phyloP scores from a whole-genome alignment of 2,113 vertebrate genomes.

The Rostratula benghalensis region DNA sequence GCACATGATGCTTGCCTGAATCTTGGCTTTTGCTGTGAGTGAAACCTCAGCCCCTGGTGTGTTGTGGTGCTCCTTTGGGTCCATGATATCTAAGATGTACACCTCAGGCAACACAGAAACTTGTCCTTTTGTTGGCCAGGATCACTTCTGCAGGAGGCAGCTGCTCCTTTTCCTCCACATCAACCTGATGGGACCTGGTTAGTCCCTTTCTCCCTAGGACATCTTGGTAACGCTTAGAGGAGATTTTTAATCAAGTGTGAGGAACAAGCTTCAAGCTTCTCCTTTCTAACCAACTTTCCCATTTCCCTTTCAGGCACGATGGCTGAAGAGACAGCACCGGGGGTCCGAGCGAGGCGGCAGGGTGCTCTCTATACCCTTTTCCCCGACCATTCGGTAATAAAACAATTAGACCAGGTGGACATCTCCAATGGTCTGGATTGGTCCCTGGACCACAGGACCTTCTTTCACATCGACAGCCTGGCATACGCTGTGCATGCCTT shows the following conservation, averaged over 20 bases:
- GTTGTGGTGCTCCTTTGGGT: neutral
- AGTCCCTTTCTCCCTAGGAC: neutral
- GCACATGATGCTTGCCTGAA: neutral
- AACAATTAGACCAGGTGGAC: conserved; percentile 78
- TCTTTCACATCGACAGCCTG: conserved; percentile 89
- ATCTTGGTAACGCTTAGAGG: neutral
- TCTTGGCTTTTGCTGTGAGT: neutral
- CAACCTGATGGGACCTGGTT: neutral
- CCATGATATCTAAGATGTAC: neutral
- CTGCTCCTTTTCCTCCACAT: neutral
- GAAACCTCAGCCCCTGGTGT: accelerated
- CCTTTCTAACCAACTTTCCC: neutral
- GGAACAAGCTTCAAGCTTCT: neutral
- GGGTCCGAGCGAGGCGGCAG: conserved; percentile 70
- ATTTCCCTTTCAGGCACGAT: conserved; percentile 57
- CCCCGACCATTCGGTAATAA: conserved; percentile 69
- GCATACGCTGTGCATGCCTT: conserved; percentile 79
- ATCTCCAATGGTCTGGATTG: conserved; percentile 90
- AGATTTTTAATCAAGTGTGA: neutral
- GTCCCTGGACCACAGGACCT: conserved; percentile 83
- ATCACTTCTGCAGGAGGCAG: neutral
- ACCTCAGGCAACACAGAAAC: neutral
- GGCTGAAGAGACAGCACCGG: conserved; percentile 47
- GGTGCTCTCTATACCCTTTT: conserved; percentile 79
- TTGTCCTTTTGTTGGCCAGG: neutral